These are phyloP conservation scores for Oophaga sylvatica DNA, from an alignment of 2,797 vertebrate genomes.

Conservation along the genomic window DNA sequence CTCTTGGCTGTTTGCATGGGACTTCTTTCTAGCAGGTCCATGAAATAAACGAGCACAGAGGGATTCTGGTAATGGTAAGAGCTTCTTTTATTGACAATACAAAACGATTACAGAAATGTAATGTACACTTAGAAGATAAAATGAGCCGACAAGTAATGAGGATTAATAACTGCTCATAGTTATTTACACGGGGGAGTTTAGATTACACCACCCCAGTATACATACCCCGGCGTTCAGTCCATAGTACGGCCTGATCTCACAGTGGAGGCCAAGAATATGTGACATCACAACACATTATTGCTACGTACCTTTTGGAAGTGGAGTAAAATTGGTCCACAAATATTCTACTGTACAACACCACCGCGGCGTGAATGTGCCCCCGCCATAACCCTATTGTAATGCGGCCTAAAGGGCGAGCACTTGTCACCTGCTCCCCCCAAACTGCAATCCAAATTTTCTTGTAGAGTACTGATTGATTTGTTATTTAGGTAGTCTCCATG, in stretches of 20 bases:
- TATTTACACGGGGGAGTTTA: slow-evolving; percentile 25
- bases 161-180: slow-evolving; percentile 12
- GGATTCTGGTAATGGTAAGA: not conserved
- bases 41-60: not conserved
- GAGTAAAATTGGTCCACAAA: not conserved
- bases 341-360: not conserved
- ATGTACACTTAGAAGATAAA: slow-evolving; percentile 50
- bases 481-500: not conserved
- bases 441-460: not conserved
- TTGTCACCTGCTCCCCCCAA: not conserved
- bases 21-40: not conserved
- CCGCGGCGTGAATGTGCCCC: not conserved
- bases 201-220: slow-evolving; percentile 36
- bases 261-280: not conserved
- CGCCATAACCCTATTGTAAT: not conserved
- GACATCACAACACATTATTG: not conserved
- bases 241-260: not conserved
- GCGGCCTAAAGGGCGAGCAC: not conserved
- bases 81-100: slow-evolving; percentile 52
- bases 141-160: slow-evolving; percentile 21
- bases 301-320: slow-evolving; percentile 27
- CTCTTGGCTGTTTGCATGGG: too few relatives aligned
- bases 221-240: not conserved
- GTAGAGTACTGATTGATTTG: not conserved
- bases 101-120: slow-evolving; percentile 50